Percentiles rank a stretch among this genome's conserved stretches.
These are phyloP conservation scores for Watsonalla binaria DNA, from an alignment of 2,888 invertebrate genomes.

Conservation along the genomic window DNA sequence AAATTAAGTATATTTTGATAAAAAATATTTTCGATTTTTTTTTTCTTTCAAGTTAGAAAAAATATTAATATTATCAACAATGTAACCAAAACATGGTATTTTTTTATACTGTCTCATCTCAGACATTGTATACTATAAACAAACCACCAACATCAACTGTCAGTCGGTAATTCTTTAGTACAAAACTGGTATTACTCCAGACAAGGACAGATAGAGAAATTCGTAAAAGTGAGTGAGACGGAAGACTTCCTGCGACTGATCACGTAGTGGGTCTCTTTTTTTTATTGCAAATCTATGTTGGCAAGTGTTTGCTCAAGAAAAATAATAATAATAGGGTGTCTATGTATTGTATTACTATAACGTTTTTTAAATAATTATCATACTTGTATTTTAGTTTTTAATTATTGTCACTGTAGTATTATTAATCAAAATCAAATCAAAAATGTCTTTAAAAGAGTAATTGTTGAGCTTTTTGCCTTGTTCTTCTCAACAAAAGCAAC, in stretches of 20 bases:
- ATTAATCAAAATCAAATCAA: too few relatives aligned
- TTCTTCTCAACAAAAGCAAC: too few relatives aligned
- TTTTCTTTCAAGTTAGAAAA: too few relatives aligned
- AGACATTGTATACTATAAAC: constrained; percentile 16
- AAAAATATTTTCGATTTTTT: too few relatives aligned
- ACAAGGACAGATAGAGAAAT: constrained; percentile 24
- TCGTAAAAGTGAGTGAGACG: constrained; percentile 17
- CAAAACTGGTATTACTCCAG: constrained; percentile 50
- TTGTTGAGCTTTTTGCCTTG: too few relatives aligned
- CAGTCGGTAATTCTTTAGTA: constrained; percentile 39
- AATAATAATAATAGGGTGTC: neutral
- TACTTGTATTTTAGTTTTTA: too few relatives aligned
- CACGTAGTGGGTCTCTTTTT: constrained; percentile 37
- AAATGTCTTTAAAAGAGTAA: too few relatives aligned
- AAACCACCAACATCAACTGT: constrained; percentile 9
- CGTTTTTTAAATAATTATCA: too few relatives aligned
- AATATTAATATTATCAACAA: too few relatives aligned
- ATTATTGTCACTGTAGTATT: too few relatives aligned
- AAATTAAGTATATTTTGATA: too few relatives aligned
- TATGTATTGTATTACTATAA: too few relatives aligned
- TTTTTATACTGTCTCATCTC: neutral
- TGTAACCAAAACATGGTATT: neutral
- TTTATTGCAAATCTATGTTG: constrained; percentile 34
- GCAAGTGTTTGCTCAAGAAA: neutral
- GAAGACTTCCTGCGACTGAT: constrained; percentile 34